Percentiles rank a stretch among this genome's conserved stretches.
These are phyloP conservation scores for Erebia palarica DNA, from an alignment of 2,888 invertebrate species.

Conservation along the genomic window DNA sequence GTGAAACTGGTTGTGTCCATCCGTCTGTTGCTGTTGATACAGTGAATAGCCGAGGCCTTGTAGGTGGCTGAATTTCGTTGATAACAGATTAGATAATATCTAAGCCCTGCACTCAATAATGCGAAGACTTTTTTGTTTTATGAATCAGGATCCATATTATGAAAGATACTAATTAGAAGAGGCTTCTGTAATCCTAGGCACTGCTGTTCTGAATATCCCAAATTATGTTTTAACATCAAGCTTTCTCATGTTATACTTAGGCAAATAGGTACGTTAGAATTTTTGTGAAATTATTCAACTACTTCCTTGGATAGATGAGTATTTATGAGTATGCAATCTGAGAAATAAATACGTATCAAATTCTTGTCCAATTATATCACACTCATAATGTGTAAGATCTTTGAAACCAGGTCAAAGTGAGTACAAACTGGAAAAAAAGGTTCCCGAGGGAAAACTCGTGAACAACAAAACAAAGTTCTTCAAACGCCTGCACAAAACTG, in stretches of 20 bases:
- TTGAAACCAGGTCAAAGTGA: constrained; percentile 11
- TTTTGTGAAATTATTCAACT: too few species aligned
- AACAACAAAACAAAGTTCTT: constrained; percentile 22
- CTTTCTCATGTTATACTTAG: not conserved
- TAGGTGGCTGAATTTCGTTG: constrained; percentile 61
- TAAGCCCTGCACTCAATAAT: constrained; percentile 62
- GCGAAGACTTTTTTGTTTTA: constrained; percentile 33
- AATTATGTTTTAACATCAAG: not conserved
- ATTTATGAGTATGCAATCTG: too few species aligned
- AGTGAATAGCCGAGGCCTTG: constrained; percentile 43
- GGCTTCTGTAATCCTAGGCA: too few species aligned
- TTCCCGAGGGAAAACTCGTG: not conserved
- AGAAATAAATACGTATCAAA: not conserved
- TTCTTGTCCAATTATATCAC: constrained; percentile 1
- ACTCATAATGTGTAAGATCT: not conserved
- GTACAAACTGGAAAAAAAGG: constrained; percentile 3
- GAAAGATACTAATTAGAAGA: not conserved
- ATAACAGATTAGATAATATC: constrained; percentile 73
- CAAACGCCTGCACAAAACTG: constrained; percentile 12
- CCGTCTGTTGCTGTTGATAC: constrained; percentile 32
- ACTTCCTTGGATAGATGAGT: too few species aligned
- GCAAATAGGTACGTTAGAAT: too few species aligned
- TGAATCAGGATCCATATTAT: constrained; percentile 24
- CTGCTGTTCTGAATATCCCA: not conserved
- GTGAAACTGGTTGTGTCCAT: constrained; percentile 30